These are phyloP conservation scores for Notarius quadriscutis DNA, from an alignment of 2,113 vertebrate genomes.

Conservation along the genomic window DNA sequence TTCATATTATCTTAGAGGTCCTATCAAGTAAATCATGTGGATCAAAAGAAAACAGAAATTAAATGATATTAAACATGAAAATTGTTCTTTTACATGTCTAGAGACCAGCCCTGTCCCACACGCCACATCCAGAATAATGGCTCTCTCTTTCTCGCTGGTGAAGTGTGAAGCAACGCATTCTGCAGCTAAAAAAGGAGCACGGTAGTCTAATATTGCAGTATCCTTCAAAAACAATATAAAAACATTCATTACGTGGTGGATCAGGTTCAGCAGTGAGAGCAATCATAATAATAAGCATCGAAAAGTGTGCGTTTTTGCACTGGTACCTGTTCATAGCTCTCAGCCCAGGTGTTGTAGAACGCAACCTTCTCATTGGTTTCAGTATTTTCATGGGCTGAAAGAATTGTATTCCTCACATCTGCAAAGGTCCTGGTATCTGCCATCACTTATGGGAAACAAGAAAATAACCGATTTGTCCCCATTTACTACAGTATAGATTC, in stretches of 20 bases:
- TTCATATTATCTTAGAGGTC: not conserved
- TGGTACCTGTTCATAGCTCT: slow-evolving; percentile 72
- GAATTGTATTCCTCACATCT: slow-evolving; percentile 61
- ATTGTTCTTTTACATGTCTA: slow-evolving; percentile 71
- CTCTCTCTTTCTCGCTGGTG: slow-evolving; percentile 52
- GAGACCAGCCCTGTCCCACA: slow-evolving; percentile 87
- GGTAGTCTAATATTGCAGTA: slow-evolving; percentile 77
- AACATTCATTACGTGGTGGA: not conserved
- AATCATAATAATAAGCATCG: not conserved
- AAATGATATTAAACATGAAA: not conserved
- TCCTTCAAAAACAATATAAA: slow-evolving; percentile 69
- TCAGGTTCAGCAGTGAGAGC: not conserved
- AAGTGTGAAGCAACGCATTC: slow-evolving; percentile 71
- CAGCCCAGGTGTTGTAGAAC: slow-evolving; percentile 73
- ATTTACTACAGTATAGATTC: not conserved
- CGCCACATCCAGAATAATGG: slow-evolving; percentile 83
- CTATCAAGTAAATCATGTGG: not conserved
- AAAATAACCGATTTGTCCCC: not conserved
- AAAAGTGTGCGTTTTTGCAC: not conserved
- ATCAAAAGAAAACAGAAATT: not conserved
- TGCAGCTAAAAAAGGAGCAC: slow-evolving; percentile 78
- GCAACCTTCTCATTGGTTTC: slow-evolving; percentile 61
- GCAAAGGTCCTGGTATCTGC: slow-evolving; percentile 60
- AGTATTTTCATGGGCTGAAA: slow-evolving; percentile 58
- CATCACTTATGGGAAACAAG: slow-evolving; percentile 58